phyloP scores from a whole-genome alignment of 1,140 invertebrate species.

The Pissodes strobi region DNA sequence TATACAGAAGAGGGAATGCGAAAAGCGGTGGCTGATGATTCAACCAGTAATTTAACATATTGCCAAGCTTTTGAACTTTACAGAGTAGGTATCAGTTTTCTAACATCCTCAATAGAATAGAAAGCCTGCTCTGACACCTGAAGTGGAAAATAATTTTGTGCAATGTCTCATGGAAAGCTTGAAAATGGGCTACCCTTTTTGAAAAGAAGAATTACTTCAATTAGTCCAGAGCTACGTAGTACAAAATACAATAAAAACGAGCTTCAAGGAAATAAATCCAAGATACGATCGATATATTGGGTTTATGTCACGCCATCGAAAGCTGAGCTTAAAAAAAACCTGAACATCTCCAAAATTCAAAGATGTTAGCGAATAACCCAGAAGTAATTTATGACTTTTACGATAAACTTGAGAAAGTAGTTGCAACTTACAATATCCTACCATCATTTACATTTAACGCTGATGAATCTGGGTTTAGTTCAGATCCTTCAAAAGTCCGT shows the following conservation, averaged over 20 bases:
- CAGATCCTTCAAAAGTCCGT: too few species aligned
- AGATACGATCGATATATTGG: constrained; percentile 34
- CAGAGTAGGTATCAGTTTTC: constrained; percentile 18
- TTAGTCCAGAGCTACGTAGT: too few species aligned
- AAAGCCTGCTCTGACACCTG: constrained; percentile 4
- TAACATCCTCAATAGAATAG: constrained; percentile 22
- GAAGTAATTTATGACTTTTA: constrained; percentile 36
- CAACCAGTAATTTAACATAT: constrained; percentile 26
- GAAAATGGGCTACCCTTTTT: too few species aligned
- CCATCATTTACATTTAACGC: constrained; percentile 33
- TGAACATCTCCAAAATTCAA: constrained; percentile 34
- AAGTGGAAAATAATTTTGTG: constrained; percentile 17
- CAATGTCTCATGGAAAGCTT: constrained; percentile 12
- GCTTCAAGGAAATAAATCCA: constrained; percentile 25
- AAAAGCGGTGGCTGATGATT: too few species aligned
- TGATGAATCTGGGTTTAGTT: constrained; percentile 24
- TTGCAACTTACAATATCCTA: not conserved
- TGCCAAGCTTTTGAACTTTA: constrained; percentile 15
- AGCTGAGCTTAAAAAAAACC: constrained; percentile 29
- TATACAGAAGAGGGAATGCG: too few species aligned
- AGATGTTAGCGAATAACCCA: constrained; percentile 28
- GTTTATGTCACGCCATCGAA: constrained; percentile 5
- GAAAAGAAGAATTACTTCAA: too few species aligned
- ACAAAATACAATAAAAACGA: too few species aligned
- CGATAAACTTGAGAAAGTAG: constrained; percentile 16